These are phyloP conservation scores for Pterophyllum scalare DNA, from an alignment of 2,113 vertebrate genomes.

Conservation along the genomic window DNA sequence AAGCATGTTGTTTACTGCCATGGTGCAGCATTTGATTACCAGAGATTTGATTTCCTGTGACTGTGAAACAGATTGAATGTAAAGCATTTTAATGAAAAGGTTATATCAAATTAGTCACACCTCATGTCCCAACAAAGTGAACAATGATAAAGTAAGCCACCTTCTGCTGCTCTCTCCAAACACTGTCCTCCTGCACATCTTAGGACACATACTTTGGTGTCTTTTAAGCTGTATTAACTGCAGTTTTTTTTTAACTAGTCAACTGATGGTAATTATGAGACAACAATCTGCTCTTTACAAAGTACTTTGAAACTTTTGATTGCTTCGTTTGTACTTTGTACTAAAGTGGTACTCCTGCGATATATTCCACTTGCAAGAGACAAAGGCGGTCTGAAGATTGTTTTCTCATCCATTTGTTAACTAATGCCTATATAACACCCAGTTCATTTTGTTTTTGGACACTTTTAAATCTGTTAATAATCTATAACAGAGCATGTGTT, in stretches of 20 bases:
- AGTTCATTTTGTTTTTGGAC: conserved; percentile 2
- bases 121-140: conserved; percentile 25
- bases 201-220: not conserved
- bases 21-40: not conserved
- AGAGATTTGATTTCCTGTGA: conserved; percentile 43
- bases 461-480: not conserved
- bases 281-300: not conserved
- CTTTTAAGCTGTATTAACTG: not conserved
- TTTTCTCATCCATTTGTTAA: not conserved
- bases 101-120: conserved; percentile 33
- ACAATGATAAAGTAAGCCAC: not conserved
- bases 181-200: not conserved
- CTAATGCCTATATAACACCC: not conserved
- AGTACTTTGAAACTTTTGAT: conserved; percentile 13
- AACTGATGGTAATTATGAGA: not conserved
- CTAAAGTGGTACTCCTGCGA: not conserved
- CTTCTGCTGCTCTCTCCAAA: not conserved
- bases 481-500: not conserved
- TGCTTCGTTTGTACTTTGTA: not conserved
- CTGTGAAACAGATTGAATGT: conserved; percentile 54
- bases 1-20: conserved; percentile 28
- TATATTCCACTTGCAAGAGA: not conserved
- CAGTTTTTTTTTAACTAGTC: not conserved
- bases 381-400: not conserved
- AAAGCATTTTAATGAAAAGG: conserved; percentile 56